These are phyloP conservation scores for Apodemia duryi DNA, from an alignment of 2,888 invertebrate genomes.

Conservation along the genomic window DNA sequence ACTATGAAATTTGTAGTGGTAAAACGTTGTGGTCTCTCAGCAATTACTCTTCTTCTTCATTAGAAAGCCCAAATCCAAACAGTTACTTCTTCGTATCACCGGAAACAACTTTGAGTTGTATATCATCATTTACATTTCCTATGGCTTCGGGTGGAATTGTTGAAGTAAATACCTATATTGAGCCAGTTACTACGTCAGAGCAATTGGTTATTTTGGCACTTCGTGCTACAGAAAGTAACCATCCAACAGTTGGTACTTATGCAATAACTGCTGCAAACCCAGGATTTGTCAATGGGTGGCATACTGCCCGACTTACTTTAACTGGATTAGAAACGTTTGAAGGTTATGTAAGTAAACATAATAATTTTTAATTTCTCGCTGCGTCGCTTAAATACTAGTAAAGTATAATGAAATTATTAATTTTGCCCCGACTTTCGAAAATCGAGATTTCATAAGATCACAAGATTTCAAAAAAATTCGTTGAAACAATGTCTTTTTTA, in stretches of 20 bases:
- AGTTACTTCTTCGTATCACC: not conserved
- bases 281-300: not conserved
- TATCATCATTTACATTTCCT: not conserved
- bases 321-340: not conserved
- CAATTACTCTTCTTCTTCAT: conserved; percentile 42
- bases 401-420: too few relatives aligned
- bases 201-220: not conserved
- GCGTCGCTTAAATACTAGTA: too few relatives aligned
- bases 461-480: too few relatives aligned
- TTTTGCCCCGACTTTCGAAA: too few relatives aligned
- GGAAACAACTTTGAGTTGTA: not conserved
- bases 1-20: conserved; percentile 36
- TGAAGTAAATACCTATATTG: not conserved
- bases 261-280: not conserved
- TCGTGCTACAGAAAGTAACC: not conserved
- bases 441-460: too few relatives aligned
- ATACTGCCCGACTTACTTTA: not conserved
- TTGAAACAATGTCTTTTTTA: too few relatives aligned
- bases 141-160: not conserved
- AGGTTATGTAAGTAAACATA: not conserved
- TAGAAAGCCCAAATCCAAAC: not conserved
- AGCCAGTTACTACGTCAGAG: not conserved
- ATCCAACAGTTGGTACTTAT: not conserved
- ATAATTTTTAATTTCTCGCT: too few relatives aligned
- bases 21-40: conserved; percentile 40